Percentiles rank a stretch among this genome's conserved stretches.
Conservation (phyloP, 2,888 invertebrate species). For the Athripsodes cinereus region DNA sequence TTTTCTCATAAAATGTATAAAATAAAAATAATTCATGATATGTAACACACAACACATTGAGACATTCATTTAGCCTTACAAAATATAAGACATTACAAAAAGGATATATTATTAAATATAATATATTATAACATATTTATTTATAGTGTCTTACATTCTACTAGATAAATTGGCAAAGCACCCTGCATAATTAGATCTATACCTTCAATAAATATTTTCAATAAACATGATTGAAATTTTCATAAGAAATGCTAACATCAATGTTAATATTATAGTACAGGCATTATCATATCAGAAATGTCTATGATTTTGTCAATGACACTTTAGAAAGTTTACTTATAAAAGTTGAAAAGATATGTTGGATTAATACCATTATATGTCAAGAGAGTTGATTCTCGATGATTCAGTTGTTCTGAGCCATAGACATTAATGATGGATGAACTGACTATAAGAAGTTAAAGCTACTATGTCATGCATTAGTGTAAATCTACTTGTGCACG, state of each 20-base stretch:
- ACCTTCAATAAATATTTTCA: slow-evolving; percentile 15
- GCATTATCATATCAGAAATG: too few relatives aligned
- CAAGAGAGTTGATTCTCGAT: too few relatives aligned
- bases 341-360: too few relatives aligned
- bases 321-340: too few relatives aligned
- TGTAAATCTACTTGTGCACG: slow-evolving; percentile 8
- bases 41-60: slow-evolving; percentile 24
- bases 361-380: too few relatives aligned
- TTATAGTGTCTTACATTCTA: slow-evolving; percentile 16
- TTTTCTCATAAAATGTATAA: too few relatives aligned
- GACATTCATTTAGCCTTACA: slow-evolving; percentile 16
- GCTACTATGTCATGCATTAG: slow-evolving; percentile 15
- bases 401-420: neutral
- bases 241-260: slow-evolving; percentile 14
- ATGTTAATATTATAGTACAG: too few relatives aligned
- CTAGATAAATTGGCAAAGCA: slow-evolving; percentile 27
- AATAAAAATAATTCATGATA: slow-evolving; percentile 15
- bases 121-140: slow-evolving; percentile 1
- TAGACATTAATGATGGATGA: neutral
- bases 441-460: slow-evolving; percentile 6
- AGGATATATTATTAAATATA: slow-evolving; percentile 4
- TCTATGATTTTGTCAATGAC: too few relatives aligned
- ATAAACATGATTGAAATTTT: slow-evolving; percentile 10
- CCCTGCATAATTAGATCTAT: slow-evolving; percentile 25
- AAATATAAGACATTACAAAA: slow-evolving; percentile 10